phyloP scores from a whole-genome alignment of 2,797 vertebrate genomes.

The Thunnus albacares region DNA sequence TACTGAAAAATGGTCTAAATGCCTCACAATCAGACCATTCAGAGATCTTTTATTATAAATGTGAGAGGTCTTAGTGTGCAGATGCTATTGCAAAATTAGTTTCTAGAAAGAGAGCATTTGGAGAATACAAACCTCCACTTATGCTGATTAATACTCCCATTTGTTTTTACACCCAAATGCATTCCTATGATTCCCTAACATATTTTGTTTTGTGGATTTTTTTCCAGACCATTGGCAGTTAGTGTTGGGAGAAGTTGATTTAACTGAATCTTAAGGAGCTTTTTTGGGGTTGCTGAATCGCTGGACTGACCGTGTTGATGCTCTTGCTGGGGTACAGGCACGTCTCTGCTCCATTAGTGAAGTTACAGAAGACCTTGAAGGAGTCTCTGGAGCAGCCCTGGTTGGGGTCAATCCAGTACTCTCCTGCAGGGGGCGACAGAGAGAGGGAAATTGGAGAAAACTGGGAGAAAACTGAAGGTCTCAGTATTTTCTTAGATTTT shows the following conservation, averaged over 20 bases:
- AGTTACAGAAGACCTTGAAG: slow-evolving; percentile 90
- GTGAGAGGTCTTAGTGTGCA: too few species aligned
- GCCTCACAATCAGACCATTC: not conserved
- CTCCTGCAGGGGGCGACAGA: slow-evolving; percentile 77
- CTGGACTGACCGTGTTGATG: slow-evolving; percentile 78
- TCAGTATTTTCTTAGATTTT: not conserved
- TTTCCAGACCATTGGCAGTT: not conserved
- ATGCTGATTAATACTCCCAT: not conserved
- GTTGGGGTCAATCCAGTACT: slow-evolving; percentile 91
- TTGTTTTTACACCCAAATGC: not conserved
- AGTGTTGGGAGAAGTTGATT: not conserved
- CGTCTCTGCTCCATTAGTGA: slow-evolving; percentile 86
- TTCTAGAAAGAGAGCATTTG: not conserved
- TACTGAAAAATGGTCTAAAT: not conserved
- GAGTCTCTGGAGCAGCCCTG: slow-evolving; percentile 89
- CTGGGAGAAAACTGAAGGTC: not conserved
- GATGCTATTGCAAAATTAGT: not conserved
- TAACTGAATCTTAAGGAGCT: not conserved
- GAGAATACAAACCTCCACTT: not conserved
- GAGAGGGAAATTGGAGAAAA: not conserved
- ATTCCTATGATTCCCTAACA: not conserved
- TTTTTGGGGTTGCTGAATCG: not conserved
- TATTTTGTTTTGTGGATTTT: not conserved
- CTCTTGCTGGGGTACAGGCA: slow-evolving; percentile 84
- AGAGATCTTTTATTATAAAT: too few species aligned